These are phyloP conservation scores for Chaenocephalus aceratus DNA, from an alignment of 2,113 vertebrate genomes.

Conservation along the genomic window DNA sequence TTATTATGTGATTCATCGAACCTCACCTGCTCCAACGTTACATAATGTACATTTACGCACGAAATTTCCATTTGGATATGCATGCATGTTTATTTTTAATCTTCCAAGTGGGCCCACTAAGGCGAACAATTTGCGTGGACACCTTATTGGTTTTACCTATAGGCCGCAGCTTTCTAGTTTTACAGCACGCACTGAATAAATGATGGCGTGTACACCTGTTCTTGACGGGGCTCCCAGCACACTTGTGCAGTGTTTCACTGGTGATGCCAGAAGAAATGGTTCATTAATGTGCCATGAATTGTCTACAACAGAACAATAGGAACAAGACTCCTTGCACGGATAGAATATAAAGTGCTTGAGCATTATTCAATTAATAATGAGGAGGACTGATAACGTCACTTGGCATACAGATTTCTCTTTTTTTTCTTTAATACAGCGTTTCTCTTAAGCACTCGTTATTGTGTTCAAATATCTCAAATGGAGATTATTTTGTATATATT, in stretches of 20 bases:
- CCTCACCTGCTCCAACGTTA: background rate
- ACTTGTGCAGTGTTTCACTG: conserved; percentile 50
- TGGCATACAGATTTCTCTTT: too few species aligned
- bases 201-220: conserved; percentile 79
- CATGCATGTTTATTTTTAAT: conserved; percentile 18
- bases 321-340: conserved; percentile 63
- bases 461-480: background rate
- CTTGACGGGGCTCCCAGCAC: conserved; percentile 53
- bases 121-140: conserved; percentile 33
- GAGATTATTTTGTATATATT: background rate
- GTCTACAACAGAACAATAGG: conserved; percentile 70
- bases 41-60: background rate
- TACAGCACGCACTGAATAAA: conserved; percentile 74
- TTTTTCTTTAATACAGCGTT: too few species aligned
- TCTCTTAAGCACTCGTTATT: background rate
- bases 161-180: conserved; percentile 70
- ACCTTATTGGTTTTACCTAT: conserved; percentile 20
- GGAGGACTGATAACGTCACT: conserved; percentile 27
- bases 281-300: conserved; percentile 76
- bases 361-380: conserved; percentile 74
- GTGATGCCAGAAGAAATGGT: conserved; percentile 60
- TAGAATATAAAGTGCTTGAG: conserved; percentile 63
- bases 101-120: conserved; percentile 8
- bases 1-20: background rate
- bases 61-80: background rate